Evolutionary conservation across 1,140 invertebrate species (phyloP).

Genomic region (Drosophila melanica): DNA sequence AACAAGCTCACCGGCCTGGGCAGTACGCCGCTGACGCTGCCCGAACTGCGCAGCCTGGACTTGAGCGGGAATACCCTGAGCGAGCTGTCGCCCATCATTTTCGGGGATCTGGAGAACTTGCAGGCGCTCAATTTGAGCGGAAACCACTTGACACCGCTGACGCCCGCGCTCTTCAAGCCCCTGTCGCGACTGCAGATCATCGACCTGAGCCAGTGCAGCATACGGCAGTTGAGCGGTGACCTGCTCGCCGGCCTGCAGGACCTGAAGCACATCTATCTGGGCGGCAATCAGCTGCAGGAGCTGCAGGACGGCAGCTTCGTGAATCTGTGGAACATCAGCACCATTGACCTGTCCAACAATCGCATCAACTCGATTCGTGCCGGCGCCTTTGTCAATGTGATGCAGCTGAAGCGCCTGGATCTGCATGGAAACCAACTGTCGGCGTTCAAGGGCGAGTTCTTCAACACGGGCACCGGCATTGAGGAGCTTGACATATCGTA

Average conservation of each 20-base stretch:
- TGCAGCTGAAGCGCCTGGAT: slow-evolving; percentile 88
- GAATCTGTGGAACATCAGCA: slow-evolving; percentile 89
- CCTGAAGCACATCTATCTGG: slow-evolving; percentile 88
- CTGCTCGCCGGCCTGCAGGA: slow-evolving; percentile 88
- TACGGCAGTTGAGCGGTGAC: slow-evolving; percentile 89
- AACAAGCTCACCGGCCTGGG: slow-evolving; percentile 89
- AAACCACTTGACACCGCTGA: slow-evolving; percentile 88
- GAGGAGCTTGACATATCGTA: slow-evolving; percentile 90
- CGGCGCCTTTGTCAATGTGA: slow-evolving; percentile 88
- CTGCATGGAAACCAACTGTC: slow-evolving; percentile 89
- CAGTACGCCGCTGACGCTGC: slow-evolving; percentile 87
- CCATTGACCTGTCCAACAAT: slow-evolving; percentile 90
- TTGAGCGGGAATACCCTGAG: slow-evolving; percentile 91
- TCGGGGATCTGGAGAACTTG: slow-evolving; percentile 88
- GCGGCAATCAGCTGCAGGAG: slow-evolving; percentile 88
- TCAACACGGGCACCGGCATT: slow-evolving; percentile 89
- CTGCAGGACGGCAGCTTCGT: slow-evolving; percentile 89
- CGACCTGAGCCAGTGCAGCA: slow-evolving; percentile 89
- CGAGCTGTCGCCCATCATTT: slow-evolving; percentile 88
- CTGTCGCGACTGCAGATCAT: slow-evolving; percentile 87
- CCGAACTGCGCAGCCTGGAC: slow-evolving; percentile 89
- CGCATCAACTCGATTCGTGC: slow-evolving; percentile 90
- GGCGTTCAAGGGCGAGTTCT: slow-evolving; percentile 92
- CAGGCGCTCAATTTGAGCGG: slow-evolving; percentile 91
- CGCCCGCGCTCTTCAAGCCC: slow-evolving; percentile 86